Percentiles rank a stretch among this genome's conserved stretches.
These are phyloP conservation scores for Tachycineta bicolor DNA, from an alignment of 2,113 vertebrate genomes.

Conservation along the genomic window DNA sequence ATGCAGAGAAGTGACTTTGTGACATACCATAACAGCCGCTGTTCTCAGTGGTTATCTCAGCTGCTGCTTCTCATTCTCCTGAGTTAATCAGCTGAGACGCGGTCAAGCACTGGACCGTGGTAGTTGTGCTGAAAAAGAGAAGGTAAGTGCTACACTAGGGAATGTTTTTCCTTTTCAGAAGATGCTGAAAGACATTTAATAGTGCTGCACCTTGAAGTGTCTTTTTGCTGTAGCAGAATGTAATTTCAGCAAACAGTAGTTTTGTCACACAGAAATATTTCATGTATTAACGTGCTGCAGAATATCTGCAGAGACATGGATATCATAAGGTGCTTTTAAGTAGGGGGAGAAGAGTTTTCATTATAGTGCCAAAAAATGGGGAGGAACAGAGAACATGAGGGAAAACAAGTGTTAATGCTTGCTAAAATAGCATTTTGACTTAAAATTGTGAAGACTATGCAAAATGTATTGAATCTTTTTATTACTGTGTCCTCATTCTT, in stretches of 20 bases:
- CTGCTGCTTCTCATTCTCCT: not conserved
- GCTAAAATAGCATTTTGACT: not conserved
- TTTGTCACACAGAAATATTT: not conserved
- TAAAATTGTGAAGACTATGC: not conserved
- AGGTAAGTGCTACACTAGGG: not conserved
- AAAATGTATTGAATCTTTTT: not conserved
- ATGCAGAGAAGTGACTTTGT: not conserved
- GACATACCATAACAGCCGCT: fast-evolving
- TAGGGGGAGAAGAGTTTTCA: not conserved
- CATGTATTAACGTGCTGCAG: not conserved
- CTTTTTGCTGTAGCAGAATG: not conserved
- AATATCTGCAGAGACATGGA: not conserved
- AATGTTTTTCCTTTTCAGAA: not conserved
- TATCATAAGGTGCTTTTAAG: not conserved
- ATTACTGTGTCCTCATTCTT: constrained; percentile 4
- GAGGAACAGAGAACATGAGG: not conserved
- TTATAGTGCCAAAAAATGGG: not conserved
- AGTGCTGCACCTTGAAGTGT: not conserved
- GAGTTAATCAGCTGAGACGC: not conserved
- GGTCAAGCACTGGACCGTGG: not conserved
- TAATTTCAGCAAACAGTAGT: not conserved
- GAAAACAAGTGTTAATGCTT: not conserved
- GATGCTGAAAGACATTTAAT: not conserved
- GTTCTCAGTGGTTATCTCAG: not conserved
- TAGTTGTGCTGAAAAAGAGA: not conserved